Conservation (phyloP, 2,113 vertebrate species). For the Clarias batrachus region DNA sequence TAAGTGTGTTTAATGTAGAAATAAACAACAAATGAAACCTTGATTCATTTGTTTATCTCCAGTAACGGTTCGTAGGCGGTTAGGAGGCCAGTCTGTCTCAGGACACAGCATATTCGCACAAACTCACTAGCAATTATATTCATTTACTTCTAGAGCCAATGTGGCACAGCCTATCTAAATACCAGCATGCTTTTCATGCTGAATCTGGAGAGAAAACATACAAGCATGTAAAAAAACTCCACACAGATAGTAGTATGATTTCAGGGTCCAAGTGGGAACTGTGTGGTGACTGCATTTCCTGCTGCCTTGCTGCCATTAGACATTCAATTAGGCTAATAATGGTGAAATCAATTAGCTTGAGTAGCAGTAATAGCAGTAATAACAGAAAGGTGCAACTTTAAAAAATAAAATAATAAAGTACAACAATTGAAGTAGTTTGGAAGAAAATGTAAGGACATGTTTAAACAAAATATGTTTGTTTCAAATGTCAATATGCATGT, state of each 20-base stretch:
- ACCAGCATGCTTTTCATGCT: background rate
- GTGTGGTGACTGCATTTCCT: background rate
- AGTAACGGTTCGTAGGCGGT: background rate
- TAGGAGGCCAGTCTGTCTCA: background rate
- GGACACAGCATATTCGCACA: background rate
- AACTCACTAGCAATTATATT: background rate
- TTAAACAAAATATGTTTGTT: background rate
- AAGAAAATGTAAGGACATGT: background rate
- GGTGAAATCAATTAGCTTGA: background rate
- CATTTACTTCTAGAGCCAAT: background rate
- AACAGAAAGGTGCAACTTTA: background rate
- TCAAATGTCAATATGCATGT: background rate
- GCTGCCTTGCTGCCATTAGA: background rate
- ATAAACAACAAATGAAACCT: background rate
- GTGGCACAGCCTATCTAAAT: background rate
- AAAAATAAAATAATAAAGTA: background rate
- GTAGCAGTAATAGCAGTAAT: background rate
- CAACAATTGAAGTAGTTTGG: background rate
- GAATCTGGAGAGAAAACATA: background rate
- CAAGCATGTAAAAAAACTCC: background rate
- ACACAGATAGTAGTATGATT: background rate
- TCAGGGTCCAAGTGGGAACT: background rate
- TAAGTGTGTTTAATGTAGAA: background rate
- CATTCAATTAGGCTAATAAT: background rate
- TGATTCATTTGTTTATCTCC: background rate